Evolutionary conservation across 1,140 invertebrate genomes (phyloP).

Genomic region (Phymorhynchus buccinoides): DNA sequence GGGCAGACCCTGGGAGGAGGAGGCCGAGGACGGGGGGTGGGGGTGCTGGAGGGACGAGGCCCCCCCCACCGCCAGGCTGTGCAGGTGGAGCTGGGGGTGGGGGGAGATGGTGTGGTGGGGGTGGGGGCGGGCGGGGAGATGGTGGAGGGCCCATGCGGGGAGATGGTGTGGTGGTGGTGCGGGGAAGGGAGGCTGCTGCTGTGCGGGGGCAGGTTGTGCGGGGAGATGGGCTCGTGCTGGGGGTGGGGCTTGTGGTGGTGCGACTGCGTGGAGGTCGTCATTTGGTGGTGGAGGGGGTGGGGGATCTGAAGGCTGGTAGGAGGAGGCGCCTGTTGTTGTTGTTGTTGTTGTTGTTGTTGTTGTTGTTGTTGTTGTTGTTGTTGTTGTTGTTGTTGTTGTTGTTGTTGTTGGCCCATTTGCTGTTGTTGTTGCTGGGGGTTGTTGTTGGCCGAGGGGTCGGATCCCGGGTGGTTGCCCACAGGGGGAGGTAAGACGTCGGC

Average conservation of each 20-base stretch:
- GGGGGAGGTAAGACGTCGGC: slow-evolving; percentile 42
- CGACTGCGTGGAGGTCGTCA: neutral
- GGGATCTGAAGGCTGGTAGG: neutral
- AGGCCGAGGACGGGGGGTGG: neutral
- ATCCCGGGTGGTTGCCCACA: neutral
- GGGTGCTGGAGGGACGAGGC: neutral
- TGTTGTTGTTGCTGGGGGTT: slow-evolving; percentile 28
- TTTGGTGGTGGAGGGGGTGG: neutral
- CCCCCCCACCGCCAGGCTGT: neutral
- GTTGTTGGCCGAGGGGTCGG: neutral
- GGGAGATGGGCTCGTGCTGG: slow-evolving; percentile 24
- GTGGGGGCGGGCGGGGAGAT: neutral
- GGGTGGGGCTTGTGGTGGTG: neutral
- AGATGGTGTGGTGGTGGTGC: neutral
- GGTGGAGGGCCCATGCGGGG: neutral
- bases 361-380: slow-evolving; percentile 31
- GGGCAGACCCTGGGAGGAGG: slow-evolving; percentile 68
- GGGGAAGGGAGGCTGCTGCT: neutral
- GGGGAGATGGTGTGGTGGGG: neutral
- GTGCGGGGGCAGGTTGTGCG: neutral
- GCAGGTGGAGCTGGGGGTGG: slow-evolving; percentile 4
- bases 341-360: slow-evolving; percentile 25
- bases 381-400: slow-evolving; percentile 12
- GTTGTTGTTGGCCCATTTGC: neutral
- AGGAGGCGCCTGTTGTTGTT: too few species aligned